A percentile compares a stretch with the other conserved stretches of the same genome.
phyloP scores from a whole-genome alignment of 2,113 vertebrate species.

The Lepidothrix coronata region DNA sequence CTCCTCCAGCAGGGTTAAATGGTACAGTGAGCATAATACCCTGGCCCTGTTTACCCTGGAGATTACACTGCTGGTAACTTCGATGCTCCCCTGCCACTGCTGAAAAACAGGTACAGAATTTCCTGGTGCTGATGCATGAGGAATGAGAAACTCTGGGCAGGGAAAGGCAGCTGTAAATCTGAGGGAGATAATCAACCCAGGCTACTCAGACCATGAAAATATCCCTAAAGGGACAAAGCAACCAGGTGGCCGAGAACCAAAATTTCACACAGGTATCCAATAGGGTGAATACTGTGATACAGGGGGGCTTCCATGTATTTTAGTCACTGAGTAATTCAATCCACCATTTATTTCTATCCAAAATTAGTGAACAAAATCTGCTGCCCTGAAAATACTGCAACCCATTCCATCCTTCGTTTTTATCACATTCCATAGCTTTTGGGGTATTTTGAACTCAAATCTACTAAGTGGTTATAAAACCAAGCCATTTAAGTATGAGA shows the following conservation, averaged over 20 bases:
- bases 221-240: background rate
- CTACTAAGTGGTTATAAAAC: background rate
- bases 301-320: background rate
- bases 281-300: background rate
- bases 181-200: background rate
- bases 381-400: background rate
- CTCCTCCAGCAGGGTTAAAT: slow-evolving; percentile 26
- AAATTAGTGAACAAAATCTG: background rate
- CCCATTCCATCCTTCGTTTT: background rate
- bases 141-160: background rate
- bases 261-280: background rate
- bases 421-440: background rate
- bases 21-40: background rate
- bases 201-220: background rate
- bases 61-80: background rate
- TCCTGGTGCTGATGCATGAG: background rate
- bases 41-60: slow-evolving; percentile 9
- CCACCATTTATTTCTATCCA: background rate
- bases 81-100: background rate
- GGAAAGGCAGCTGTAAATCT: background rate
- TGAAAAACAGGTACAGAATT: slow-evolving; percentile 39
- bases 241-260: background rate
- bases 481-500: background rate
- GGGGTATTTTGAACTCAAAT: background rate
- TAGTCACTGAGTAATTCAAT: background rate